Conservation (phyloP, 2,797 vertebrate genomes). For the Rhinophrynus dorsalis region DNA sequence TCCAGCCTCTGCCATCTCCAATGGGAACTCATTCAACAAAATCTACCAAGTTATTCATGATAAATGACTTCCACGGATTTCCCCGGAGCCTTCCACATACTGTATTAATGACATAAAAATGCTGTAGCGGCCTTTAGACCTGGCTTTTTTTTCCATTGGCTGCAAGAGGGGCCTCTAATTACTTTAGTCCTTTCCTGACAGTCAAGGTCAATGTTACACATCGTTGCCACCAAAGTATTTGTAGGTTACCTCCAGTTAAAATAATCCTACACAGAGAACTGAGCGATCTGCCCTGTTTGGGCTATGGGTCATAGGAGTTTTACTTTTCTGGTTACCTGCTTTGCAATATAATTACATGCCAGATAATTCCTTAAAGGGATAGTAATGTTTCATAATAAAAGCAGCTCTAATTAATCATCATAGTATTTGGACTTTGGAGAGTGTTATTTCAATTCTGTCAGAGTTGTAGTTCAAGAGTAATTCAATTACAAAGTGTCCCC, state of each 20-base stretch:
- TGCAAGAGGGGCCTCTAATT: not conserved
- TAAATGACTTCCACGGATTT: not conserved
- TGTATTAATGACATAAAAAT: not conserved
- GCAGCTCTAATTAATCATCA: too few species aligned
- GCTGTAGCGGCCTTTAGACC: not conserved
- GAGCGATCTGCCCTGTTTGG: not conserved
- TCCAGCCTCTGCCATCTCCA: not conserved
- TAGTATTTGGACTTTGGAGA: too few species aligned
- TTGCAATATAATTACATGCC: too few species aligned
- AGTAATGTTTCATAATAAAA: too few species aligned
- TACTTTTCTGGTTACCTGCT: not conserved
- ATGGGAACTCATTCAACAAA: not conserved
- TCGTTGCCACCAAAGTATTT: conserved; percentile 24
- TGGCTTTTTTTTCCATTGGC: not conserved
- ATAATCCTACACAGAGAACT: conserved; percentile 3
- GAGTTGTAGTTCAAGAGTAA: too few species aligned
- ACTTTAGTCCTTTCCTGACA: not conserved
- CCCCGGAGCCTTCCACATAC: not conserved
- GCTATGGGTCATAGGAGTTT: not conserved
- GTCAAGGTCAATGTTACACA: conserved; percentile 29
- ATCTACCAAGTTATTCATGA: not conserved
- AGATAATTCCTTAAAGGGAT: too few species aligned
- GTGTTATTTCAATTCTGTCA: too few species aligned
- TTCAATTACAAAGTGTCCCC: too few species aligned
- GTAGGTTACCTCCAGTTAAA: not conserved